Conservation (phyloP, 2,797 vertebrate species). For the Myripristis murdjan region DNA sequence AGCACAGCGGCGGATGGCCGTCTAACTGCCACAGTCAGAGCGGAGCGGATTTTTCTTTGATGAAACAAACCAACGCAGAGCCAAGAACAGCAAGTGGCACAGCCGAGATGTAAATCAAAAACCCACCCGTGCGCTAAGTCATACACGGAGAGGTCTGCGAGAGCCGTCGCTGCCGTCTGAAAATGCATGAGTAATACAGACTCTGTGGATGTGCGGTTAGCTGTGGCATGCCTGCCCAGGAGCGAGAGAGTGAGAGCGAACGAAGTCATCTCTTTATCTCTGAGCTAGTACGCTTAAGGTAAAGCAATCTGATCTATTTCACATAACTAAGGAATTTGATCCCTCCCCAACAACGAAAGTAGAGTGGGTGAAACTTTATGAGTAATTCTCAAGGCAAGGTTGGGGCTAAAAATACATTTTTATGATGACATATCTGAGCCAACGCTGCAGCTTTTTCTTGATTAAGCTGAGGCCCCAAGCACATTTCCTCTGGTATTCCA, state of each 20-base stretch:
- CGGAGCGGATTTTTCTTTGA: conserved; percentile 89
- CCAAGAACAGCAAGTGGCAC: conserved; percentile 91
- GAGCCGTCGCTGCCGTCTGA: conserved; percentile 86
- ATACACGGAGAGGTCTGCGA: conserved; percentile 85
- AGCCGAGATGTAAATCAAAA: conserved; percentile 89
- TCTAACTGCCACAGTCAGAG: conserved; percentile 75
- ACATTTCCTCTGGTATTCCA: conserved; percentile 81
- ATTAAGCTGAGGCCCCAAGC: conserved; percentile 75
- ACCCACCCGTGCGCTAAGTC: conserved; percentile 88
- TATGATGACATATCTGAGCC: conserved; percentile 79
- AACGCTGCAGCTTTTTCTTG: conserved; percentile 72
- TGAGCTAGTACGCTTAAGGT: conserved; percentile 52
- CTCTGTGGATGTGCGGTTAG: conserved; percentile 85
- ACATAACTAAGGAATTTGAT: conserved; percentile 69
- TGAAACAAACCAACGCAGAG: conserved; percentile 84
- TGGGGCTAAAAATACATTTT: conserved; percentile 85
- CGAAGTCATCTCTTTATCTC: conserved; percentile 27
- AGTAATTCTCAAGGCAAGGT: conserved; percentile 74
- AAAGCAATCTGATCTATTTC: conserved; percentile 65
- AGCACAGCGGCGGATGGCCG: conserved; percentile 68
- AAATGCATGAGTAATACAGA: conserved; percentile 89
- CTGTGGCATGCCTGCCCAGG: conserved; percentile 80
- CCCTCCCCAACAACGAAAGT: conserved; percentile 52
- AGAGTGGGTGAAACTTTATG: conserved; percentile 60
- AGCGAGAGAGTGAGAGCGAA: conserved; percentile 13